Evolutionary conservation across 2,888 invertebrate species (phyloP).

Genomic region (Chrysolina oricalcia): DNA sequence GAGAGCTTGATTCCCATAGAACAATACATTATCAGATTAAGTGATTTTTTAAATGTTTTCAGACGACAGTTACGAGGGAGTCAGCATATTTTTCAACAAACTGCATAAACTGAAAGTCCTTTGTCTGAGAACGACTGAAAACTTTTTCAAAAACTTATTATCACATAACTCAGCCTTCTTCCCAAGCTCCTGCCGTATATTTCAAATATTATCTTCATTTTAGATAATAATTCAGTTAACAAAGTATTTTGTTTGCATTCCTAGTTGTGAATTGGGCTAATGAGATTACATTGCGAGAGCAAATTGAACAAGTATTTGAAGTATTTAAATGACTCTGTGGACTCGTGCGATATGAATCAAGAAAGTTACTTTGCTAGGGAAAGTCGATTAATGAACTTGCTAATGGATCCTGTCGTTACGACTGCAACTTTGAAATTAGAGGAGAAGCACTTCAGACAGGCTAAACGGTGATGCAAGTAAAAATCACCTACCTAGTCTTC

Average conservation of each 20-base stretch:
- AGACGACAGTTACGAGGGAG: too few relatives aligned
- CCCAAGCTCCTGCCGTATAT: not conserved
- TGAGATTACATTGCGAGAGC: conserved; percentile 40
- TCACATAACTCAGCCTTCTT: not conserved
- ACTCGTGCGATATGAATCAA: conserved; percentile 41
- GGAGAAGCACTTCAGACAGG: not conserved
- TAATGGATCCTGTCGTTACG: conserved; percentile 25
- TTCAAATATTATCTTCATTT: conserved; percentile 3
- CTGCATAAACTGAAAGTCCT: too few relatives aligned
- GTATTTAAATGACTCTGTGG: conserved; percentile 46
- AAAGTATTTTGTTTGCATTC: conserved; percentile 43
- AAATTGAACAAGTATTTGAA: conserved; percentile 40
- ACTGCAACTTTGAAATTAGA: conserved; percentile 1
- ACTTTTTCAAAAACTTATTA: not conserved
- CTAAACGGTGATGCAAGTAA: too few relatives aligned
- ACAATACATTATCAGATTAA: too few relatives aligned
- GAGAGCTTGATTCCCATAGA: too few relatives aligned
- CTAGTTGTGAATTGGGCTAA: conserved; percentile 40
- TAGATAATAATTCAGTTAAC: conserved; percentile 43
- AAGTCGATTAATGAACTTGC: conserved; percentile 24
- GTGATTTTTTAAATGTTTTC: too few relatives aligned
- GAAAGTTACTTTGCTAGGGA: conserved; percentile 31
- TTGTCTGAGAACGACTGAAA: too few relatives aligned
- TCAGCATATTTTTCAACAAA: too few relatives aligned
- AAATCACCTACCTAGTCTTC: too few relatives aligned